Conservation (phyloP, 2,113 vertebrate species). For the Rhodinocichla rosea region DNA sequence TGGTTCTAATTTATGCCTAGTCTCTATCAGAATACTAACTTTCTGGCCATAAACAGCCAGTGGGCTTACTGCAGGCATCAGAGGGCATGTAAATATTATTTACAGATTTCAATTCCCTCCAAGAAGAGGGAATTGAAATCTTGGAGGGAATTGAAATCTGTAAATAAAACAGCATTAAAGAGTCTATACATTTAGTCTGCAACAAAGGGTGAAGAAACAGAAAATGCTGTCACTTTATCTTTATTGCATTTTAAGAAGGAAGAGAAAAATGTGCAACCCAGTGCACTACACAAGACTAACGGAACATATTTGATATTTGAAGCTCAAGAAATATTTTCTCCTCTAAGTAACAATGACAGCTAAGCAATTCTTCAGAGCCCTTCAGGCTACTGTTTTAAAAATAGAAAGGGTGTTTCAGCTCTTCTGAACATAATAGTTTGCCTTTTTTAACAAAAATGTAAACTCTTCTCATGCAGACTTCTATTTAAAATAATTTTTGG, state of each 20-base stretch:
- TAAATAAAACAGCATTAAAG: not conserved
- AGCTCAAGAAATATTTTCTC: not conserved
- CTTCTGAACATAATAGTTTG: not conserved
- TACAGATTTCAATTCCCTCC: not conserved
- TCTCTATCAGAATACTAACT: conserved; percentile 8
- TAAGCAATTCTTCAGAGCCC: not conserved
- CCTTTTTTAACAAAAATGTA: not conserved
- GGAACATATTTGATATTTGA: not conserved
- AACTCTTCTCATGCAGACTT: not conserved
- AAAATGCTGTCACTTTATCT: not conserved
- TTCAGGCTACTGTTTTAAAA: not conserved
- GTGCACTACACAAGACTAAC: not conserved
- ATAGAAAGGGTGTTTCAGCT: not conserved
- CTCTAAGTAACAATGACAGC: not conserved
- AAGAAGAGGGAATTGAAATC: no score
- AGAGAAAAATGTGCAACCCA: not conserved
- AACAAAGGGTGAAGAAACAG: not conserved
- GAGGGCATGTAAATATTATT: not conserved
- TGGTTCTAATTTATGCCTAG: conserved; percentile 37
- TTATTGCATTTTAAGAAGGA: not conserved
- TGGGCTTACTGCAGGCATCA: not conserved
- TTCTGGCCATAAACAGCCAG: not conserved
- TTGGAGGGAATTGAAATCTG: not conserved
- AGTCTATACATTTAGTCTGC: not conserved
- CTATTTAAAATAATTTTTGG: not conserved